These are phyloP conservation scores for Odobenus rosmarus DNA, from an alignment of 2,113 vertebrate species.

Conservation along the genomic window DNA sequence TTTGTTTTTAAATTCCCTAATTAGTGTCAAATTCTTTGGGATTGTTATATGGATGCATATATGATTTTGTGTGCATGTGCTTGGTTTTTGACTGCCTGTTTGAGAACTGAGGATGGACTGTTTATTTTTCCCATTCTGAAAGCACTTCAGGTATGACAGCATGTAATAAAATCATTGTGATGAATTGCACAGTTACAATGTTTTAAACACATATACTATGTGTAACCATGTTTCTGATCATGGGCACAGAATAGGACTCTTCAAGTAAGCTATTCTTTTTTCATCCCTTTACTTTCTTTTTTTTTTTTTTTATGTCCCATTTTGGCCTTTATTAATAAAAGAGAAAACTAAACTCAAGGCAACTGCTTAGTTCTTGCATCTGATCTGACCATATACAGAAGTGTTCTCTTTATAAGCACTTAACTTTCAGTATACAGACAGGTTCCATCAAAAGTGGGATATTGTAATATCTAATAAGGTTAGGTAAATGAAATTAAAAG, in stretches of 20 bases:
- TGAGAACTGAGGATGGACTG: background rate
- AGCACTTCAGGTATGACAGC: background rate
- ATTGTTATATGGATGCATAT: background rate
- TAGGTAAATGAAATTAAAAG: constrained; percentile 4
- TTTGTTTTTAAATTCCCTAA: background rate
- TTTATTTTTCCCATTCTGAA: background rate
- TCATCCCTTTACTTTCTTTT: background rate
- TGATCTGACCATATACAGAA: no score
- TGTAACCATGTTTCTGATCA: background rate
- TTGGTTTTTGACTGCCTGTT: background rate
- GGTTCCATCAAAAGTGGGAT: constrained; percentile 3
- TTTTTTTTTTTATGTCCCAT: no score
- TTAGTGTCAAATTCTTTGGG: background rate
- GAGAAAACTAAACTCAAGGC: no score
- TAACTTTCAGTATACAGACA: background rate
- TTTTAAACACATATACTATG: background rate
- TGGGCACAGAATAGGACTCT: background rate
- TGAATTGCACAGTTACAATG: background rate
- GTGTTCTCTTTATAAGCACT: background rate
- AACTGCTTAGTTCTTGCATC: no score
- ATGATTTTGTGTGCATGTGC: background rate
- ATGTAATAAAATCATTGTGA: background rate
- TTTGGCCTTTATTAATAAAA: no score
- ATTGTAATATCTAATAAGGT: background rate
- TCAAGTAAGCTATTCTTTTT: background rate